These are phyloP conservation scores for Rhabditophanes sp. DNA, from an alignment of 2,888 invertebrate genomes.

Conservation along the genomic window DNA sequence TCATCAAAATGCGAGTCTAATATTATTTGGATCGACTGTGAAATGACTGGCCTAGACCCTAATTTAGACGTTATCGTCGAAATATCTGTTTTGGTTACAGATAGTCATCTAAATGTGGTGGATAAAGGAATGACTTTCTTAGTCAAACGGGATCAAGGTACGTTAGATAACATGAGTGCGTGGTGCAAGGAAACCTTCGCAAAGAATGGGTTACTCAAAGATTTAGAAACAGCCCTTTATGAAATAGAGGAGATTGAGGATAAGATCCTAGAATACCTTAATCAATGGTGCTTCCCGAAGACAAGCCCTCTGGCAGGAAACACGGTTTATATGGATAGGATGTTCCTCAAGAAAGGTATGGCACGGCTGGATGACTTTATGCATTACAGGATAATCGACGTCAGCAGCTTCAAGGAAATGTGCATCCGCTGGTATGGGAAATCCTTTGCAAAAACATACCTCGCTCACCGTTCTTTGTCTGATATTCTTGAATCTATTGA, in stretches of 20 bases:
- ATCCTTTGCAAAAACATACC: constrained; percentile 34
- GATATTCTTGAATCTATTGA: constrained; percentile 72
- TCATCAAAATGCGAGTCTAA: too few species aligned
- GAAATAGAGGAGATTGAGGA: constrained; percentile 57
- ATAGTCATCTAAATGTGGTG: constrained; percentile 46
- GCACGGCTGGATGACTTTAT: constrained; percentile 61
- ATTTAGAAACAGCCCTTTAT: too few species aligned
- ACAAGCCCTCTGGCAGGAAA: neutral
- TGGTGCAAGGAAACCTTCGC: constrained; percentile 70
- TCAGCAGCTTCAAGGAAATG: constrained; percentile 72
- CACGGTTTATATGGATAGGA: constrained; percentile 62
- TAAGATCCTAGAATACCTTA: constrained; percentile 61
- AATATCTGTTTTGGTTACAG: constrained; percentile 73
- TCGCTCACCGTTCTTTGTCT: constrained; percentile 49
- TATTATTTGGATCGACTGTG: constrained; percentile 37
- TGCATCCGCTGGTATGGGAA: constrained; percentile 57
- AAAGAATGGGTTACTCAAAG: constrained; percentile 68
- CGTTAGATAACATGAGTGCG: constrained; percentile 59
- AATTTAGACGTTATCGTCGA: constrained; percentile 52
- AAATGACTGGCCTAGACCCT: constrained; percentile 70
- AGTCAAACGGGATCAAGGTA: constrained; percentile 58
- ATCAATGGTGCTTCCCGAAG: constrained; percentile 32
- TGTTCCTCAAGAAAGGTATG: constrained; percentile 68
- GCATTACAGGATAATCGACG: constrained; percentile 82
- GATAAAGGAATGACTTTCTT: constrained; percentile 52